phyloP scores from a whole-genome alignment of 2,888 invertebrate species.

The Beris morrisii region DNA sequence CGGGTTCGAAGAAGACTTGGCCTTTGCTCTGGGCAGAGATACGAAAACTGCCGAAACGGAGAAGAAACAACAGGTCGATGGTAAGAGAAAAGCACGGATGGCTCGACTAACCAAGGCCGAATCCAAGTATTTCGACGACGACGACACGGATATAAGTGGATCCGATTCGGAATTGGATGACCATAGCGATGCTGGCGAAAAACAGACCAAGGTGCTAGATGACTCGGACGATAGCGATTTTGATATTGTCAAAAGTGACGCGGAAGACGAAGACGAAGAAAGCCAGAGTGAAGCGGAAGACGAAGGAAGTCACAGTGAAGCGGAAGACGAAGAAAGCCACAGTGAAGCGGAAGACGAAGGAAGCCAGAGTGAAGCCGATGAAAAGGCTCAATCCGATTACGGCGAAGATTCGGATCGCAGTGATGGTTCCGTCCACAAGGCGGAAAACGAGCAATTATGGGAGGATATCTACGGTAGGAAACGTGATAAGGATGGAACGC shows the following conservation, averaged over 20 bases:
- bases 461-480: conserved; percentile 94
- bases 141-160: conserved; percentile 44
- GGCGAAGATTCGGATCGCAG: conserved; percentile 28
- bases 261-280: not conserved
- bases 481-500: conserved; percentile 76
- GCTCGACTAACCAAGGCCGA: conserved; percentile 44
- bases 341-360: conserved; percentile 28
- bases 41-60: conserved; percentile 41
- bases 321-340: conserved; percentile 21
- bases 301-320: conserved; percentile 29
- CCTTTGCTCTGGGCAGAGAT: conserved; percentile 59
- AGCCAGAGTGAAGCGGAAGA: not conserved
- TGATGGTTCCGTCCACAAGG: no score
- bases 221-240: conserved; percentile 41
- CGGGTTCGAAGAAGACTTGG: conserved; percentile 68
- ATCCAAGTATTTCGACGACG: conserved; percentile 41
- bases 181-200: conserved; percentile 32
- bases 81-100: conserved; percentile 38
- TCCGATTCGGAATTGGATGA: conserved; percentile 42
- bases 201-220: conserved; percentile 33
- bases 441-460: conserved; percentile 58
- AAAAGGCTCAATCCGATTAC: conserved; percentile 26
- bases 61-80: conserved; percentile 42
- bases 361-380: conserved; percentile 2
- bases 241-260: conserved; percentile 32